Evolutionary conservation across 2,113 vertebrate genomes (phyloP).

Genomic region (Pristiophorus japonicus): DNA sequence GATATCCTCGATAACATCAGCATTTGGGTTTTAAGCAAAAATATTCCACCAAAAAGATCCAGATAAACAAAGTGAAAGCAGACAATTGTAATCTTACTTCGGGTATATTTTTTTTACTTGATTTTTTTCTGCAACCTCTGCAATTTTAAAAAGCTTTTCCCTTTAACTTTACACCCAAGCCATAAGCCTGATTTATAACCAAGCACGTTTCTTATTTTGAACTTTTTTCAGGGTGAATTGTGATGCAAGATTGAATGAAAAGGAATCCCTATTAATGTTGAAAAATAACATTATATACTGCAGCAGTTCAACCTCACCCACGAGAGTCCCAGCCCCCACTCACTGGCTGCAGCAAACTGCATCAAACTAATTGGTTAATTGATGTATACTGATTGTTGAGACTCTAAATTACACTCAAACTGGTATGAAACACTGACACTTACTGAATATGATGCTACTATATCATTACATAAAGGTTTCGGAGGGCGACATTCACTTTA

Average conservation of each 20-base stretch:
- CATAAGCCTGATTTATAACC: background rate
- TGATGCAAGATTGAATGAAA: background rate
- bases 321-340: background rate
- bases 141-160: background rate
- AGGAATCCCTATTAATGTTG: background rate
- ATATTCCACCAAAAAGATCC: background rate
- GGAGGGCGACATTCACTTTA: background rate
- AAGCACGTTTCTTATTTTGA: background rate
- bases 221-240: background rate
- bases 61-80: background rate
- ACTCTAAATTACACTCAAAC: background rate
- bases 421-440: background rate
- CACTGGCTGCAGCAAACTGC: background rate
- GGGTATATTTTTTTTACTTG: background rate
- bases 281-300: background rate
- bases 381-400: background rate
- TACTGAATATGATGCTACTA: background rate
- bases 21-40: background rate
- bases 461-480: background rate
- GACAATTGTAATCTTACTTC: background rate
- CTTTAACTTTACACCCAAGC: background rate
- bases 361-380: background rate
- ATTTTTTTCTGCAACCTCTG: background rate
- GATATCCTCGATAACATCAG: background rate
- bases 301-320: background rate